Conservation (phyloP, 2,888 invertebrate species). For the Diaperis boleti region DNA sequence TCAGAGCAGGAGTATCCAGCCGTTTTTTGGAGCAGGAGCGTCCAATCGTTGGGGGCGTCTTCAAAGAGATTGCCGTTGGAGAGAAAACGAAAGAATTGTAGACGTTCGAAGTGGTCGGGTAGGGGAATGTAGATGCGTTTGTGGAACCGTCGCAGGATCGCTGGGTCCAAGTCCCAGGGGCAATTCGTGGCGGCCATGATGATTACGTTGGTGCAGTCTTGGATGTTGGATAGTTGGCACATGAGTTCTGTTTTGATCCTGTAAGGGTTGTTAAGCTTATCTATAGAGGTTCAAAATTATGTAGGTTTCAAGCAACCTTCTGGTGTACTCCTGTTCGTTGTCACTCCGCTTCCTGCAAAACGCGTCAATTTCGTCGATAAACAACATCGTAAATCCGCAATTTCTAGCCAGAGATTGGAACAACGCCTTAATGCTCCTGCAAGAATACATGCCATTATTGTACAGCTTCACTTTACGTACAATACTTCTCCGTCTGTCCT, state of each 20-base stretch:
- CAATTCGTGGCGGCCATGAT: conserved; percentile 73
- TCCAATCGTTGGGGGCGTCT: conserved; percentile 60
- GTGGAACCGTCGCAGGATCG: conserved; percentile 71
- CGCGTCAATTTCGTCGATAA: conserved; percentile 74
- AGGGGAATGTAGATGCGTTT: conserved; percentile 70
- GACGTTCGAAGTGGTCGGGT: conserved; percentile 61
- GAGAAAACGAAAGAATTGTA: conserved; percentile 57
- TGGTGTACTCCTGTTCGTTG: conserved; percentile 67
- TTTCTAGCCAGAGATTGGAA: conserved; percentile 56
- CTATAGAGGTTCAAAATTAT: not conserved
- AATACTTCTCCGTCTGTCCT: conserved; percentile 73
- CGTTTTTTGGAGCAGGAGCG: conserved; percentile 63
- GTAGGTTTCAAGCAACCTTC: no score
- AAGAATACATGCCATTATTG: conserved; percentile 37
- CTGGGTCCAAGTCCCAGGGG: conserved; percentile 73
- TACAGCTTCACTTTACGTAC: no score
- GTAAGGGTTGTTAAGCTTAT: not conserved
- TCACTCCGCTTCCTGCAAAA: conserved; percentile 67
- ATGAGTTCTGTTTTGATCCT: conserved; percentile 71
- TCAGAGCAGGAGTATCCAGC: conserved; percentile 71
- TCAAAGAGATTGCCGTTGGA: conserved; percentile 52
- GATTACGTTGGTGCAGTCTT: conserved; percentile 59
- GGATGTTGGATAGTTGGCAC: conserved; percentile 67
- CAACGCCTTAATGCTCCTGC: conserved; percentile 55
- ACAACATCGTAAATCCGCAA: conserved; percentile 66